Conservation (phyloP, 2,797 vertebrate genomes). For the Florisuga fusca region DNA sequence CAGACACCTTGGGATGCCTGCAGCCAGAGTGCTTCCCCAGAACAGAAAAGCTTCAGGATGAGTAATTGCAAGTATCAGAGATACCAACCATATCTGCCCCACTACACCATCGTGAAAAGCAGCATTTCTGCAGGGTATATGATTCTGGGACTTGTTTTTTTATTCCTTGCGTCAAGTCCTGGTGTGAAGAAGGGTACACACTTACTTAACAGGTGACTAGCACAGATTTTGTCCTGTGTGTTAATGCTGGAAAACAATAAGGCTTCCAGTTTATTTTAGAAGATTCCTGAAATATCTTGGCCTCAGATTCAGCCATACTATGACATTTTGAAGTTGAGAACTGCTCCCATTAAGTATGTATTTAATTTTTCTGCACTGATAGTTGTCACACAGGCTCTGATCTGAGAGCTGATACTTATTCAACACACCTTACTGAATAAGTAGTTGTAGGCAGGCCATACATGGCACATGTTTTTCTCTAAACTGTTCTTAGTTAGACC, state of each 20-base stretch:
- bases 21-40: not conserved
- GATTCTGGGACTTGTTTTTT: not conserved
- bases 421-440: not conserved
- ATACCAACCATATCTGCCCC: not conserved
- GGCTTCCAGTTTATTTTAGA: not conserved
- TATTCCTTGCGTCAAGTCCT: not conserved
- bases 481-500: not conserved
- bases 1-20: not conserved
- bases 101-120: not conserved
- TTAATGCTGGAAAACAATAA: not conserved
- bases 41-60: not conserved
- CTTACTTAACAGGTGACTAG: not conserved
- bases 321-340: not conserved
- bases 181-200: not conserved
- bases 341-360: fast-evolving
- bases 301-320: not conserved
- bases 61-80: not conserved
- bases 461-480: not conserved
- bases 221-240: not conserved
- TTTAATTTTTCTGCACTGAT: not conserved
- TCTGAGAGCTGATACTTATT: not conserved
- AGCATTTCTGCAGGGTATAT: not conserved
- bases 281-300: not conserved
- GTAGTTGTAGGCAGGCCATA: not conserved
- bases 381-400: not conserved